Evolutionary conservation across 2,113 vertebrate genomes (phyloP), one percentile per base, ranked within the genome.

Genomic region (Apteryx owenii): DNA sequence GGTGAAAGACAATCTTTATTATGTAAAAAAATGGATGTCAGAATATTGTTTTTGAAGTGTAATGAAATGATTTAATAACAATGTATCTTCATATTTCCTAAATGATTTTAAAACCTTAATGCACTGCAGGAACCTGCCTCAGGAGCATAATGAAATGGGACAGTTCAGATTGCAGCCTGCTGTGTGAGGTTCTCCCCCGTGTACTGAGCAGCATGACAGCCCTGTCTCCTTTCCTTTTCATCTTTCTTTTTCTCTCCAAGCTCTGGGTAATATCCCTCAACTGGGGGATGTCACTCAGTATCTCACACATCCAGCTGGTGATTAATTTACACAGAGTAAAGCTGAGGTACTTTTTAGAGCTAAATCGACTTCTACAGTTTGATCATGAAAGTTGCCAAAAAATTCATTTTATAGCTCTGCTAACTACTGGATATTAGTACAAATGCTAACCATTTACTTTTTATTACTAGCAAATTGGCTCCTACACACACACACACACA

Each of bases 261-360:
- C 61, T n/a, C 56, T 73, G 70, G 78, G 73, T 91, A 88, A 93
- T 91, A 68, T 88, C 80, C 86, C 89, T 75, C 68, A 80, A 82
- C 72, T 84, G 28, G 8, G 29, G 23, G 50, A 88, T 84, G 81
- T 85, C 82, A n/a, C n/a, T 84, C 85, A 65, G 75, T 95, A 96
- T 96, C 96, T 96, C 88, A 69, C n/a, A 84, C 85, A 75, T 96
- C 83, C 94, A 97, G 96, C 91, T 96, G 96, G 89, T 92, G 89
- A 94, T 88, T 90, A 92, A 82, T 94, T 95, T 96, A 51, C 53
- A 71, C 65, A 70, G 78, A 93, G 80, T 53, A 86, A 88, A 96
- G 81, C 91, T 40, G 88, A 78, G 61, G 75, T 75, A 73, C 73
- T 79, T 80, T 70, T 88, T 44, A 92, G 91, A 94, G 91, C 51